Base-by-base conservation (phyloP, 2,888 invertebrate genomes). In the Parelbella ahira region DNA sequence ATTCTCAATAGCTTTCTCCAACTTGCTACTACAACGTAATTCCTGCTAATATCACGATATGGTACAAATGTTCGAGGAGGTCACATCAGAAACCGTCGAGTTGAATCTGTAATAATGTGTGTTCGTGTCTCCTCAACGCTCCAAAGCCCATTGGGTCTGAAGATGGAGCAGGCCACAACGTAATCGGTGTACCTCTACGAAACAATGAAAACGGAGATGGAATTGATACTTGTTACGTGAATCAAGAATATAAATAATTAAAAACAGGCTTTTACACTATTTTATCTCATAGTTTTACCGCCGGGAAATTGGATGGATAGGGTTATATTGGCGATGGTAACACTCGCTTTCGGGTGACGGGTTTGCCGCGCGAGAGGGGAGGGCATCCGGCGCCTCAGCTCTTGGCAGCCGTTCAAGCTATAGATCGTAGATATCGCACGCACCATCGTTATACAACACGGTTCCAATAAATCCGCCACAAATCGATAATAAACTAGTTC, bases 221-320 rank as follows among this genome's bases (percentile, higher is more conserved):
- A 29, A 21, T 9, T 29, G 28, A 21, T 25, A 10, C 18, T n/a
- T n/a, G n/a, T n/a, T n/a, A n/a, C n/a, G n/a, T n/a, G n/a, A n/a
- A n/a, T n/a, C n/a, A n/a, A n/a, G n/a, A n/a, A n/a, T n/a, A n/a
- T n/a, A n/a, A n/a, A n/a, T n/a, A n/a, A n/a, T n/a, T n/a, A n/a
- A n/a, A n/a, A n/a, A n/a, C 24, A 24, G 18, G 37, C 27, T 37
- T 37, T 28, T 37, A n/a, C 25, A 36, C 24, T 24, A 36, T 34
- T 36, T 36, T 25, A 36, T 25, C 34, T 15, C n/a, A n/a, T n/a
- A n/a, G n/a, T n/a, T n/a, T n/a, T n/a, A n/a, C n/a, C 24, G 25
- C 20, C 29, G 8, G 7, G 11, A 23, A 8, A 19, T 30, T n/a
- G n/a, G 38, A 32, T 30, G 37, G 28, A 29, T 30, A 19, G 24